Percentiles rank a stretch among this genome's conserved stretches.
Evolutionary conservation across 2,113 vertebrate species (phyloP).

Genomic region (Mesitornis unicolor): DNA sequence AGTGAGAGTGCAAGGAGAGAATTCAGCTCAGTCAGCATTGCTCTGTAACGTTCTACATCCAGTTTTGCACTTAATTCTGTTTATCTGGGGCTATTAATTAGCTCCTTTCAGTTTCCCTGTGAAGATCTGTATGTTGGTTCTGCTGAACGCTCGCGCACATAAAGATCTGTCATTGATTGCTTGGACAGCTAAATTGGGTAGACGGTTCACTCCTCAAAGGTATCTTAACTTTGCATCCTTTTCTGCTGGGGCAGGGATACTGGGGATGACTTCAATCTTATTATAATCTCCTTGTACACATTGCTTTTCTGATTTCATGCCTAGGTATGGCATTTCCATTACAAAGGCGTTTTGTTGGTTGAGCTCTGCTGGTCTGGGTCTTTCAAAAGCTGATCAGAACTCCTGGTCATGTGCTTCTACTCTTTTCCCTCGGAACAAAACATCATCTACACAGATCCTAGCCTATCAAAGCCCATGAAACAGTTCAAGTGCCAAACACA

Average conservation of each 20-base stretch:
- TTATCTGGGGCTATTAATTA: conserved; percentile 27
- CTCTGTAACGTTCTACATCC: background rate
- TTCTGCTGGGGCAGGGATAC: conserved; percentile 9
- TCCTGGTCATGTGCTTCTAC: conserved; percentile 16
- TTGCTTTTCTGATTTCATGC: conserved; percentile 21
- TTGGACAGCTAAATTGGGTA: background rate
- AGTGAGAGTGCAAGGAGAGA: background rate
- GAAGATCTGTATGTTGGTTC: background rate
- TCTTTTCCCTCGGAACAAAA: conserved; percentile 35
- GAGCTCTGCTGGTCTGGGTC: conserved; percentile 4
- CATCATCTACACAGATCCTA: background rate
- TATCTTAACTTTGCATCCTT: background rate
- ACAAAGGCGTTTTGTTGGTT: conserved; percentile 19
- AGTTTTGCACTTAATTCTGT: conserved; percentile 22
- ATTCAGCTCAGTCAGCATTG: background rate
- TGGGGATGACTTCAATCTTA: background rate
- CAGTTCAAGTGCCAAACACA: conserved; percentile 54
- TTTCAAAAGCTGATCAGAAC: conserved; percentile 32
- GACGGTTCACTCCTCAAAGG: background rate
- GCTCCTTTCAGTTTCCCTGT: background rate
- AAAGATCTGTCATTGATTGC: background rate
- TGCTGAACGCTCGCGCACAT: background rate
- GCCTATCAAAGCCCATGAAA: conserved; percentile 19
- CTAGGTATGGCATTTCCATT: conserved; percentile 40
- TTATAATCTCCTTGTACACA: background rate